Evolutionary conservation across 2,888 invertebrate genomes (phyloP), one percentile per base, ranked within the genome.

Genomic region (Trimorus sp.): DNA sequence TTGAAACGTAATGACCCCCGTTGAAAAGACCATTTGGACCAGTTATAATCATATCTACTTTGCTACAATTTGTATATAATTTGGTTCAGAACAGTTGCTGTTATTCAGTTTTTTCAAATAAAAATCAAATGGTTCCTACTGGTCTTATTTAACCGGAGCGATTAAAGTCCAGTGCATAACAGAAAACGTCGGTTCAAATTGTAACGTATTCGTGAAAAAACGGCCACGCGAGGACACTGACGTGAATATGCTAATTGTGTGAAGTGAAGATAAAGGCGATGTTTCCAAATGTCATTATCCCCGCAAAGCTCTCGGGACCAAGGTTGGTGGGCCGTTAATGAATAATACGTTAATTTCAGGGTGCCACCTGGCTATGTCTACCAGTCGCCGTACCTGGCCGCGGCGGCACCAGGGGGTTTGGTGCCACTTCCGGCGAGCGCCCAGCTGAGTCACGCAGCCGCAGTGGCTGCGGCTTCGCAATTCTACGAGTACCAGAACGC

Each of bases 401-500:
- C 95, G 40, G 93, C 94, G 45, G 92, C 94, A 69, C 94, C 94
- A 16, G 95, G 95, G 15, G 95, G 96, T 70, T 94, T 96, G 85
- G 95, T 95, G 86, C 92, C 95, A 87, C 87, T 91, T 79, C 91
- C 89, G 78, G 95, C 94, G 80, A 92, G 93, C 40, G 92, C 93
- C 54, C 95, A 95, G 88, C 91, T 95, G 87, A 94, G 94, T 87
- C 95, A 95, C 89, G 96, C 96, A 0, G 96, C 96, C 8, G 96
- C 96, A 0, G 94, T 96, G 71, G 96, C 96, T 11, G 96, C 96
- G 0, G 96, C 96, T n/a, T 95, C 95, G 87, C 96, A 96, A 89
- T 94, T 96, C 89, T 96, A 96, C 90, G 96, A 96, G 92, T 96
- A 96, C 92, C 96, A 96, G 89, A 94, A 94, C 87, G 94, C 95